Base-by-base conservation (phyloP, 2,888 invertebrate genomes). In the Aphidius colemani region DNA sequence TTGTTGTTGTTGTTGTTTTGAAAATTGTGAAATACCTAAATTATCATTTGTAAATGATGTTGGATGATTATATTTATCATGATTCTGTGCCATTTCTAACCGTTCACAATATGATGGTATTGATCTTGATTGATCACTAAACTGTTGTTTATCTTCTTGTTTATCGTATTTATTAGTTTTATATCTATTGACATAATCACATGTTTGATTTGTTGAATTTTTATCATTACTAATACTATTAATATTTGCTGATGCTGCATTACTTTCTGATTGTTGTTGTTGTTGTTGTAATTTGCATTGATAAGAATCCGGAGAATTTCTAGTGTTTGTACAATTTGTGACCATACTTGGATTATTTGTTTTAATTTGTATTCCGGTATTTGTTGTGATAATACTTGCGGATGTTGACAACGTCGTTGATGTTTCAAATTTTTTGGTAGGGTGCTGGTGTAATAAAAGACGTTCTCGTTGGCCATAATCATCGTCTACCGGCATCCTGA, bases 401-500 rank as follows among this genome's bases (percentile, higher is more conserved):
- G 70, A 75, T 80, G 83, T 77, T 83, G 75, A 63, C 72, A 70
- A 66, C 72, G 74, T 67, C 45, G 66, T 48, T 60, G 68, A 18
- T 30, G 48, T 10, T 66, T 75, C 78, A 73, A 78, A 79, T 69
- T 80, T 81, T 68, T 76, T 70, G 74, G 73, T 76, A 72, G 78
- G 76, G 71, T 78, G 80, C 72, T 79, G 82, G 73, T 81, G 82
- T 76, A 79, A 78, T 75, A 81, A 80, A 77, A 79, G 79, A 79
- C 79, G 80, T 79, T 78, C 80, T 81, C 80, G 78, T 81, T 81
- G 82, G 81, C 82, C 82, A 82, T 81, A 82, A 81, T 83, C 83
- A 78, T 83, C 80, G 80, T 84, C 83, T 78, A 82, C 82, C 84
- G 86, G 86, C 86, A 87, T 87, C 84, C 86, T 86, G 86, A 85